phyloP scores from a whole-genome alignment of 2,888 invertebrate genomes.

The Prosapia bicincta region DNA sequence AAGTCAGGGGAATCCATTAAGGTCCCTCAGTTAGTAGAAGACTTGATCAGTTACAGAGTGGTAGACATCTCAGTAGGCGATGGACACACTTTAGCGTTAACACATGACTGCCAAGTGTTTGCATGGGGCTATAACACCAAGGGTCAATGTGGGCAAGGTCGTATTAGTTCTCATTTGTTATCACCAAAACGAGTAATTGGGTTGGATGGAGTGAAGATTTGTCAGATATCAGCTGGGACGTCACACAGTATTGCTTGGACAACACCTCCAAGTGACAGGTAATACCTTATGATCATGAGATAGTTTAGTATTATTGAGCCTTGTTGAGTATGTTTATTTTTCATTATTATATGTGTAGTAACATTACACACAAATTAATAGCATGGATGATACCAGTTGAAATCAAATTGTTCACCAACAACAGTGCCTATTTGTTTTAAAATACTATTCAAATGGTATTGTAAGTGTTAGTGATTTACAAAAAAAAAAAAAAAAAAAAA shows the following conservation, averaged over 20 bases:
- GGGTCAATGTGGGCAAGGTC: constrained; percentile 63
- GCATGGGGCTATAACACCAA: constrained; percentile 56
- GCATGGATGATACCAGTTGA: too few relatives aligned
- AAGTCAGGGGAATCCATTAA: constrained; percentile 54
- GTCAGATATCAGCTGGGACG: constrained; percentile 62
- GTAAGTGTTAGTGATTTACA: too few relatives aligned
- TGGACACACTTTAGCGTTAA: constrained; percentile 58
- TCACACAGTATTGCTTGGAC: constrained; percentile 63
- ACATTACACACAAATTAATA: too few relatives aligned
- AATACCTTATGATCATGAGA: too few relatives aligned
- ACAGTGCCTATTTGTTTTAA: too few relatives aligned
- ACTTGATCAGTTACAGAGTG: constrained; percentile 51
- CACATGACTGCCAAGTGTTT: constrained; percentile 47
- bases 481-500: too few relatives aligned
- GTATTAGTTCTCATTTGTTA: constrained; percentile 55
- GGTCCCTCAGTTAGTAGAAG: constrained; percentile 54
- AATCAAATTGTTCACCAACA: too few relatives aligned
- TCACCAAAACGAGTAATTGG: constrained; percentile 56
- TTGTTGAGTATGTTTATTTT: too few relatives aligned
- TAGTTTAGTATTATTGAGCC: too few relatives aligned
- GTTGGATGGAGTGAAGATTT: constrained; percentile 52
- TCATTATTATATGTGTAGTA: too few relatives aligned
- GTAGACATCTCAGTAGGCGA: constrained; percentile 60
- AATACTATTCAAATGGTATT: too few relatives aligned
- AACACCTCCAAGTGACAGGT: constrained; percentile 48